A percentile compares a stretch with the other conserved stretches of the same genome.
These are phyloP conservation scores for Lytechinus variegatus DNA, from an alignment of 35 echinoderm and acorn worm genomes.

Conservation along the genomic window DNA sequence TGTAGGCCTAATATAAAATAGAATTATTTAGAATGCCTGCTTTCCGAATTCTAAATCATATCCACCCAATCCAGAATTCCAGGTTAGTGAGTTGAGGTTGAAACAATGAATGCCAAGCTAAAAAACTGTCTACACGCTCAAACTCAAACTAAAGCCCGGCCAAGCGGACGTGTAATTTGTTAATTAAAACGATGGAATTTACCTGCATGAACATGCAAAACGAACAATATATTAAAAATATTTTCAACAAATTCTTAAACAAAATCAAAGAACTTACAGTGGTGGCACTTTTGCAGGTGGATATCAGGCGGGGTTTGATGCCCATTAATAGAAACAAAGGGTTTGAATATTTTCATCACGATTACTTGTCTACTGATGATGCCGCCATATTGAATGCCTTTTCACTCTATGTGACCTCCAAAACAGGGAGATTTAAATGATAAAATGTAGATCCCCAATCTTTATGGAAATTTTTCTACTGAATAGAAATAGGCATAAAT, in stretches of 20 bases:
- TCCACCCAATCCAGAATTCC: not conserved
- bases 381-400: slow-evolving; percentile 65
- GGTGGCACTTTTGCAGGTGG: not conserved
- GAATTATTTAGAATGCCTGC: not conserved
- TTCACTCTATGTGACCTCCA: slow-evolving; percentile 61
- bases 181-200: slow-evolving; percentile 60
- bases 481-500: not conserved
- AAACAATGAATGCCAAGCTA: not conserved
- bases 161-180: slow-evolving; percentile 58
- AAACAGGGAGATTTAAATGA: slow-evolving; percentile 17
- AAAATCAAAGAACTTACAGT: slow-evolving; percentile 53
- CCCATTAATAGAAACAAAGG: slow-evolving; percentile 56
- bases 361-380: slow-evolving; percentile 61
- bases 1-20: not conserved
- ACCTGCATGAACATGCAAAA: slow-evolving; percentile 36
- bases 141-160: not conserved
- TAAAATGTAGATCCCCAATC: slow-evolving; percentile 25
- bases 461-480: not conserved
- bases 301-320: slow-evolving; percentile 29
- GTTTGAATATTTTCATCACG: slow-evolving; percentile 64
- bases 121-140: not conserved
- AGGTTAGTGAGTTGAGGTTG: not conserved
- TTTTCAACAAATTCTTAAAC: not conserved
- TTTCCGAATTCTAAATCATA: not conserved
- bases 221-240: not conserved